Percentiles rank a stretch among this genome's conserved stretches.
phyloP scores from a whole-genome alignment of 2,113 vertebrate species.

The Procapra przewalskii region DNA sequence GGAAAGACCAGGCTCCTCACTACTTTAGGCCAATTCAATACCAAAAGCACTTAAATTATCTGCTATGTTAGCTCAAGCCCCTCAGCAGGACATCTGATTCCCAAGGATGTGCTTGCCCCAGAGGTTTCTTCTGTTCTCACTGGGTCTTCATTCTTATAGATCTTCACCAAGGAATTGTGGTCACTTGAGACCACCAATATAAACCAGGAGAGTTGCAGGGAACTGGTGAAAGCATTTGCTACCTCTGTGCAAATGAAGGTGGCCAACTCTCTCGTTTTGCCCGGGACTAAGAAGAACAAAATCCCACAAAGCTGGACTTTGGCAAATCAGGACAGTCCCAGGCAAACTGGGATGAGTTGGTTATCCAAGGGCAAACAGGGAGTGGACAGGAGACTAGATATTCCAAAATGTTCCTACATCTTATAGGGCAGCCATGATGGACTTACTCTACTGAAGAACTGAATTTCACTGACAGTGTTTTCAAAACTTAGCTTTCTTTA shows the following conservation, averaged over 20 bases:
- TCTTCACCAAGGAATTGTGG: background rate
- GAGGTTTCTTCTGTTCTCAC: background rate
- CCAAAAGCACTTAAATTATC: background rate
- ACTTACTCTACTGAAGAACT: background rate
- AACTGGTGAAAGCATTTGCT: background rate
- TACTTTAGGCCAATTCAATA: background rate
- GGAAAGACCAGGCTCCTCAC: background rate
- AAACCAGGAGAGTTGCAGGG: background rate
- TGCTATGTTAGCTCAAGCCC: background rate
- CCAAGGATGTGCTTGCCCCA: background rate
- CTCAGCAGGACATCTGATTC: background rate
- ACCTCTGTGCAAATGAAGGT: background rate
- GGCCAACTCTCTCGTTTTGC: background rate
- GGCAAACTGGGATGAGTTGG: background rate
- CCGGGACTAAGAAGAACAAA: background rate
- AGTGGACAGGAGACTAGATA: background rate
- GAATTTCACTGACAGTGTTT: background rate
- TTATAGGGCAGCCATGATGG: background rate
- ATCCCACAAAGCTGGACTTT: background rate
- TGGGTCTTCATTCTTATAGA: background rate
- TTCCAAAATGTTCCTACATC: background rate
- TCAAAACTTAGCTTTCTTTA: constrained; percentile 11
- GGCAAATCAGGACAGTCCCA: background rate
- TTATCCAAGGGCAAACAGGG: background rate
- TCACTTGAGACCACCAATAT: background rate